Percentiles rank a stretch among this genome's conserved stretches.
Evolutionary conservation across 2,797 vertebrate species (phyloP).

Genomic region (Momotus momota): DNA sequence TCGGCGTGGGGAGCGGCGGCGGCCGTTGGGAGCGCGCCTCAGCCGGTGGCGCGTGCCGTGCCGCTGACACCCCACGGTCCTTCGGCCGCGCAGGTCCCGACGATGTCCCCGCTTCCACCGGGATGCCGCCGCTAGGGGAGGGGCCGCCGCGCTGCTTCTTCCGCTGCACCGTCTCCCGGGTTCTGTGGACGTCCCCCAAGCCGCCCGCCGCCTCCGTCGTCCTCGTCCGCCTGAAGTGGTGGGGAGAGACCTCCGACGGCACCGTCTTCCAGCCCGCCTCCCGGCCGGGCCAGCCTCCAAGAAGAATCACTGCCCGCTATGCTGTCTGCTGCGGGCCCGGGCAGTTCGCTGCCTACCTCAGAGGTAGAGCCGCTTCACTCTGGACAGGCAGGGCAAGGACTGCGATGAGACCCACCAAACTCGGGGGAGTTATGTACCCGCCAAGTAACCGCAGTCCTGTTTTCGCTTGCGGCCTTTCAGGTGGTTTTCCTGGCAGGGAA

Average conservation of each 20-base stretch:
- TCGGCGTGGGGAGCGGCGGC: no score
- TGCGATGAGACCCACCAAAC: fast-evolving
- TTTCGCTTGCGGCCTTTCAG: no score
- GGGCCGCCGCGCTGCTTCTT: slow-evolving; percentile 92
- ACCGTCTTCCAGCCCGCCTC: slow-evolving; percentile 86
- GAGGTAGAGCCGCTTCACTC: slow-evolving; percentile 76
- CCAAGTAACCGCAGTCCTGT: no score
- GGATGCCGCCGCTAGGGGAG: slow-evolving; percentile 92
- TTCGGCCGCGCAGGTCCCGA: slow-evolving; percentile 77
- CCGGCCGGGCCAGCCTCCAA: slow-evolving; percentile 78
- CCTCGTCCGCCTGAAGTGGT: slow-evolving; percentile 90
- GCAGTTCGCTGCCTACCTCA: slow-evolving; percentile 92
- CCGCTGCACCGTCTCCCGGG: slow-evolving; percentile 83
- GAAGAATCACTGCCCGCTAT: slow-evolving; percentile 87
- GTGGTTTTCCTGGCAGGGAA: background rate
- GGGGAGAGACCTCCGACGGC: slow-evolving; percentile 91
- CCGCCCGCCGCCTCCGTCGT: slow-evolving; percentile 75
- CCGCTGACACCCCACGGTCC: background rate
- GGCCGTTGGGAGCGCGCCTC: background rate
- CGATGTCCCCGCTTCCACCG: slow-evolving; percentile 85
- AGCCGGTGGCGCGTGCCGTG: no score
- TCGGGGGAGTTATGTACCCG: fast-evolving
- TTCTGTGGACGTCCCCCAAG: slow-evolving; percentile 86
- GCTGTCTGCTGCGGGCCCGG: slow-evolving; percentile 91
- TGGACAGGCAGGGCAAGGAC: no score